Evolutionary conservation across 2,888 invertebrate genomes (phyloP), one percentile per base, ranked within the genome.

Genomic region (Melipona bicolor): DNA sequence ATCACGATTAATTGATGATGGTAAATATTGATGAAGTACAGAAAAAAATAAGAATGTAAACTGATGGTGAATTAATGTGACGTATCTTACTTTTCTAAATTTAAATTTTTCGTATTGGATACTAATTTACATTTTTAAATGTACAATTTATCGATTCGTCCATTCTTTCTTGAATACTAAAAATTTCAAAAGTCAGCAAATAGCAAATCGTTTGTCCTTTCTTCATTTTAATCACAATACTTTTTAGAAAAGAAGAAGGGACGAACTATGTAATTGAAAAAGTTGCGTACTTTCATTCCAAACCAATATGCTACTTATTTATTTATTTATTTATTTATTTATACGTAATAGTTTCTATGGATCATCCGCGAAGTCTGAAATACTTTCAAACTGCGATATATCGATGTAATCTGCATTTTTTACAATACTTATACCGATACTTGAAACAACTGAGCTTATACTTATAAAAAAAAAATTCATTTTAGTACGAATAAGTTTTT

Each of bases 301-400:
- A 74, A 77, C 61, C 78, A 89, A 78, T 64, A 32, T 71, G 13
- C 21, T n/a, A 83, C n/a, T 43, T 81, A 65, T 77, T 78, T 79
- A 78, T 79, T 85, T 83, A 87, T 79, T 85, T 87, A 89, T 89
- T 88, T 87, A 88, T 88, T 88, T 87, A 89, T 87, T 87, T 87
- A 81, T 83, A 77, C 77, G 75, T 76, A 62, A 64, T 84, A 72
- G 56, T 62, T 77, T 69, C 21, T 78, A 79, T 62, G 19, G 68
- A 52, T 52, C 24, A 52, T 83, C 68, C 36, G 36, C 72, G 49
- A 87, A 88, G 81, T 83, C 76, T 84, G 87, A 81, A 61, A 74
- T 27, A 52, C 49, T 43, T 65, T 52, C 56, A 62, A 75, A 61
- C 56, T 56, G 62, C 81, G 77, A 74, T 70, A 73, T 54, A 69